Base-by-base conservation (phyloP, 2,113 vertebrate genomes). In the Periophthalmus modestus region DNA sequence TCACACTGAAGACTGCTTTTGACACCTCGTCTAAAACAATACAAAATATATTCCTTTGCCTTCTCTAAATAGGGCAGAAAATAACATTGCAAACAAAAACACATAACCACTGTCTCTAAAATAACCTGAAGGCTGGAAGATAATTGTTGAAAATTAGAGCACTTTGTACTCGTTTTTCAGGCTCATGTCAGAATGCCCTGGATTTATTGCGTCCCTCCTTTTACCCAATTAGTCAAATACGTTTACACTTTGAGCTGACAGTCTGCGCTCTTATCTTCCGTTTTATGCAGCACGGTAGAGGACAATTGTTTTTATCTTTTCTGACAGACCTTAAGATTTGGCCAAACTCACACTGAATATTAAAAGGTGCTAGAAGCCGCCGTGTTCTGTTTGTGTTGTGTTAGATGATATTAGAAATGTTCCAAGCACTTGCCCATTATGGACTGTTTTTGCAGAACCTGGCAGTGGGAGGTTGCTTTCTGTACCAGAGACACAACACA, bases 371-470 rank as follows among this genome's bases (percentile, higher is more conserved):
- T 24, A 0, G 19, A 59, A 55, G 43, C 24, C 46, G 48, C 21
- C 67, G 24, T 58, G 47, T 68, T 85, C 66, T 50, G 57, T 72
- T 70, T 69, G 66, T 50, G 69, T 63, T 72, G 58, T 72, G 58
- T 39, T 13, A 72, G 59, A 66, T 11, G 21, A 70, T 67, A 68
- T 24, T 75, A 63, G 58, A 54, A 47, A 33, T 62, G 59, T 73
- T 84, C 65, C 68, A 75, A 79, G 78, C 54, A 55, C 58, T 85
- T 76, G 87, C 70, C 70, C 78, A 43, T 57, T 74, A 34, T 73
- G 75, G 69, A 82, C 68, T 86, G 74, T 87, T 66, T 81, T 85
- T 86, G 0, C 83, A 89, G 84, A 75, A 63, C 70, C 74, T 77
- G 82, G 75, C 73, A 81, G 73, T 57, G 59, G n/a, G 67, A 71